Evolutionary conservation across 2,888 invertebrate genomes (phyloP).

Genomic region (Chironomus riparius): DNA sequence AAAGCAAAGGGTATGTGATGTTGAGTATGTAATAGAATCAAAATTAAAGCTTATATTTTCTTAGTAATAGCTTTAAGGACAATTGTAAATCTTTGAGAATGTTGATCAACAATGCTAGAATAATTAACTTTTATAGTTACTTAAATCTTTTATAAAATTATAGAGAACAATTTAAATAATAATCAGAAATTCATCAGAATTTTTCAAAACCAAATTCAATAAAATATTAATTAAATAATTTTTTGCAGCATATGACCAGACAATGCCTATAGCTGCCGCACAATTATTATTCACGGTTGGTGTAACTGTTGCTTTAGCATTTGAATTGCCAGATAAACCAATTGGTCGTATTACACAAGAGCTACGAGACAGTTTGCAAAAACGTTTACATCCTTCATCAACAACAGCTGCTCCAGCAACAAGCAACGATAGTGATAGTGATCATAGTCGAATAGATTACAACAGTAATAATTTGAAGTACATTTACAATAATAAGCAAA

Average conservation of each 20-base stretch:
- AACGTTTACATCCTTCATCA: background rate
- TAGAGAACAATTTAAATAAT: no score
- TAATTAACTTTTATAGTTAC: no score
- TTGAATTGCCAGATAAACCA: constrained; percentile 61
- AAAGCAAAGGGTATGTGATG: constrained; percentile 24
- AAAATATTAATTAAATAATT: no score
- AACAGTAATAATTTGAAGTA: constrained; percentile 15
- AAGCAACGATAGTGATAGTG: background rate
- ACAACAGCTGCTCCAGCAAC: background rate
- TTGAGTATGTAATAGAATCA: no score
- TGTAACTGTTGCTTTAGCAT: constrained; percentile 66
- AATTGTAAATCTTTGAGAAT: no score
- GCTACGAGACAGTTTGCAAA: constrained; percentile 13
- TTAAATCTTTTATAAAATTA: no score
- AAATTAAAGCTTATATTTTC: no score
- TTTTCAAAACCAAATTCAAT: no score
- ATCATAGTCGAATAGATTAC: constrained; percentile 16
- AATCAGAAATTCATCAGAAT: no score
- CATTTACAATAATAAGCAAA: background rate
- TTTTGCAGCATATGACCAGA: constrained; percentile 35
- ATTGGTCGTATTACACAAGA: constrained; percentile 29
- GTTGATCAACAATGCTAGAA: no score
- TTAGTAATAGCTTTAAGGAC: no score
- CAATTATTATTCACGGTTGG: constrained; percentile 53
- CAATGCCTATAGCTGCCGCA: constrained; percentile 40